Base-by-base conservation (phyloP, 2,888 invertebrate genomes). In the Frankliniella intonsa region DNA sequence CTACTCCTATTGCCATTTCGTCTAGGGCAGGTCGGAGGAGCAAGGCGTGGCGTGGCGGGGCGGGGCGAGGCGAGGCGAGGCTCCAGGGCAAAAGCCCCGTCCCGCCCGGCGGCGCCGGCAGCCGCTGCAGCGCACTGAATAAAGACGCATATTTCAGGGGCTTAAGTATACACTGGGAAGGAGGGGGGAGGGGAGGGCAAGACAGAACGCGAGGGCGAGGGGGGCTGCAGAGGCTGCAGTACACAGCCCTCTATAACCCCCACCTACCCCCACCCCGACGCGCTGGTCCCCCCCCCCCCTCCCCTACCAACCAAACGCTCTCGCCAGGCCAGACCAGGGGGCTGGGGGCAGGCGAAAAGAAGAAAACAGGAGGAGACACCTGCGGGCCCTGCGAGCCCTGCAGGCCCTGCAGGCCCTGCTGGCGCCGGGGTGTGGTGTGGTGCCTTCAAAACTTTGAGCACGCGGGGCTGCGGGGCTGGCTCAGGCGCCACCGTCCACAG, bases 91-190 rank as follows among this genome's bases (percentile, higher is more conserved):
- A 19, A 19, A 14, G 55, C 55, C 55, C 17, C 17, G 55, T 2
- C 55, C 19, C 19, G 22, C 9, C 69, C 69, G 12, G 62, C 69
- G 10, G n/a, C 69, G 25, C 69, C 69, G 8, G 65, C n/a, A n/a
- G 69, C 69, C 69, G 19, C 69, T 11, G 38, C 69, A 69, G 69
- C 22, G 22, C 69, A 69, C n/a, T 69, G 69, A n/a, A 55, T 12
- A 14, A 22, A n/a, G 69, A n/a, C 69, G 69, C 69, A 69, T 22
- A 69, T 69, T 69, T 69, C 69, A 69, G 69, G 69, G 69, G 69
- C 69, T n/a, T 69, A 69, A 69, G 69, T 69, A 69, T 69, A 69
- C 22, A n/a, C 69, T 69, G 22, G 69, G 69, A 69, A 11, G 69
- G n/a, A n/a, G 69, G 69, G 11, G 69, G 69, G 9, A 17, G 55